phyloP scores from a whole-genome alignment of 2,888 invertebrate species.

The Dynastes maya region DNA sequence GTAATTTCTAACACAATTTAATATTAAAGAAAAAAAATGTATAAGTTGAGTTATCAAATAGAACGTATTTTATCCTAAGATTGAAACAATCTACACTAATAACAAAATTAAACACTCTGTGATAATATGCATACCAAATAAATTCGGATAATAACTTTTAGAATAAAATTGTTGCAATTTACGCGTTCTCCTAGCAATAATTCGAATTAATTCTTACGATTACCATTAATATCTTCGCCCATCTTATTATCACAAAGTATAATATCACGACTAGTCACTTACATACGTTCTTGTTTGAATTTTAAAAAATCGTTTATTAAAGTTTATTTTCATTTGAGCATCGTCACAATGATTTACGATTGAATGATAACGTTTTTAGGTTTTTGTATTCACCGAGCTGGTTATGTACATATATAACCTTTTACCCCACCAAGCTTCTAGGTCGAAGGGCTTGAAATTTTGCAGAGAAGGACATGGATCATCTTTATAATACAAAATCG shows the following conservation, averaged over 20 bases:
- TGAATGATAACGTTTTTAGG: slow-evolving; percentile 63
- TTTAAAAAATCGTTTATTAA: background rate
- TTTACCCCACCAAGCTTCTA: slow-evolving; percentile 94
- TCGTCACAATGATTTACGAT: background rate
- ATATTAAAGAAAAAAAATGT: too few relatives aligned
- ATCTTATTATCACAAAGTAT: slow-evolving; percentile 42
- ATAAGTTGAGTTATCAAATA: too few relatives aligned
- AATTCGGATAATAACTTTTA: too few relatives aligned
- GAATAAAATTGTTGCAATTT: too few relatives aligned
- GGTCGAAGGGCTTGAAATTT: slow-evolving; percentile 91
- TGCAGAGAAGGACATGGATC: slow-evolving; percentile 80
- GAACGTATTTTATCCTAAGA: too few relatives aligned
- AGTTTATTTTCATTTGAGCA: background rate
- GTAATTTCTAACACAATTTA: too few relatives aligned
- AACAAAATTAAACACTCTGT: too few relatives aligned
- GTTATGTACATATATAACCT: slow-evolving; percentile 89
- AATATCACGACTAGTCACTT: slow-evolving; percentile 45
- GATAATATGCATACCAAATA: too few relatives aligned
- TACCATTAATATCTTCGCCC: background rate
- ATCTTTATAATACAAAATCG: slow-evolving; percentile 80
- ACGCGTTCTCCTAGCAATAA: background rate
- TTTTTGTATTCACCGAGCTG: slow-evolving; percentile 73
- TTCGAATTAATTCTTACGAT: background rate
- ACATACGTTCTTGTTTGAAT: background rate
- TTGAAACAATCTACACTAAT: too few relatives aligned